Evolutionary conservation across 1,140 invertebrate genomes (phyloP).

Genomic region (Antheraea mylitta): DNA sequence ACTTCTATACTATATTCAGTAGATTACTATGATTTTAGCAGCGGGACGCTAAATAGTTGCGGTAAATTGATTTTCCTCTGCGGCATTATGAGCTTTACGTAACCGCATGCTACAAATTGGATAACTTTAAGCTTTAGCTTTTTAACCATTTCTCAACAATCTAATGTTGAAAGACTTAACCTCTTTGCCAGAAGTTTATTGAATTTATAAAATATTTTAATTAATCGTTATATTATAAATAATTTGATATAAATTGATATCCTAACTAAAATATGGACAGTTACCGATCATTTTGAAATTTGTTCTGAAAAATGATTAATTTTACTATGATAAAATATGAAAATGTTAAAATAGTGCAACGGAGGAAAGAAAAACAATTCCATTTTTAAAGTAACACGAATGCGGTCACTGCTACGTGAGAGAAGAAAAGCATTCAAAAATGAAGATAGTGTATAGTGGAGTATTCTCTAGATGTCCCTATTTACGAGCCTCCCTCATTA

Average conservation of each 20-base stretch:
- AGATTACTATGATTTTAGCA: slow-evolving; percentile 20
- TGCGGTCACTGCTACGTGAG: slow-evolving; percentile 21
- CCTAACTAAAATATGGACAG: too few species aligned
- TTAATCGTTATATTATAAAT: too few species aligned
- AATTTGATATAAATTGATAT: too few species aligned
- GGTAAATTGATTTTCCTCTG: slow-evolving; percentile 12
- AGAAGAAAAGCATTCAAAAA: slow-evolving; percentile 4
- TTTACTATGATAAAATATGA: neutral
- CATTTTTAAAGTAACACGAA: slow-evolving; percentile 17
- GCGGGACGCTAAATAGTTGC: slow-evolving; percentile 13
- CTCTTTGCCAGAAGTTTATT: neutral
- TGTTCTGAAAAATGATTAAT: too few species aligned
- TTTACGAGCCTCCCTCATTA: slow-evolving; percentile 39
- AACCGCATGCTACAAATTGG: slow-evolving; percentile 20
- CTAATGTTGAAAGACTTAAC: neutral
- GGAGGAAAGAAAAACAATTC: neutral
- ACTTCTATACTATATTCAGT: neutral
- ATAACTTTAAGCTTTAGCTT: neutral
- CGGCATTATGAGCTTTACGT: slow-evolving; percentile 24
- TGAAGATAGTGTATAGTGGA: slow-evolving; percentile 19
- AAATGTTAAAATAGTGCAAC: neutral
- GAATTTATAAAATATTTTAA: neutral
- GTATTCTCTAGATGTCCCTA: slow-evolving; percentile 11
- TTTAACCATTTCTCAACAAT: neutral
- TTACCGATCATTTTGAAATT: too few species aligned